A percentile compares a stretch with the other conserved stretches of the same genome.
These are phyloP conservation scores for Zaprionus ornatus DNA, from an alignment of 1,140 invertebrate species.

Conservation along the genomic window DNA sequence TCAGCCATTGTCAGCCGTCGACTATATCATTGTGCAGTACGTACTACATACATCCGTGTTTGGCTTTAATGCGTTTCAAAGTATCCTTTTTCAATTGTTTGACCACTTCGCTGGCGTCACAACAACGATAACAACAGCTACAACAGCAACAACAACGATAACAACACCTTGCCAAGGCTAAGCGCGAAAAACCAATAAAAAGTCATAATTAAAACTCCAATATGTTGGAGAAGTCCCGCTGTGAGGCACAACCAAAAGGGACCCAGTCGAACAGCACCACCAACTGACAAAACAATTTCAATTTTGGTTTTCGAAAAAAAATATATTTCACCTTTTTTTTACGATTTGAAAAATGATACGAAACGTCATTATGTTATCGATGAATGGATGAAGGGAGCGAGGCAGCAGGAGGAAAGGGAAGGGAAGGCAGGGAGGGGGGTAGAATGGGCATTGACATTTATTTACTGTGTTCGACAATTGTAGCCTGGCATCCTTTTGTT, in stretches of 20 bases:
- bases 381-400: constrained; percentile 10
- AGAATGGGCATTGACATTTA: constrained; percentile 74
- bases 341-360: constrained; percentile 81
- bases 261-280: constrained; percentile 44
- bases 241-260: constrained; percentile 45
- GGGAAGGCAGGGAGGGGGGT: background rate
- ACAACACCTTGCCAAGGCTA: constrained; percentile 51
- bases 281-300: constrained; percentile 81
- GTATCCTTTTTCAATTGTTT: constrained; percentile 77
- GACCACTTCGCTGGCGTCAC: constrained; percentile 47
- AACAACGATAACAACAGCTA: constrained; percentile 10
- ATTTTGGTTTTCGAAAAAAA: constrained; percentile 65
- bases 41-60: background rate
- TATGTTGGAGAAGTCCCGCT: constrained; percentile 74
- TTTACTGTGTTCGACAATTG: constrained; percentile 80
- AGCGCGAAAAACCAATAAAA: constrained; percentile 74
- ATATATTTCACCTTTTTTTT: constrained; percentile 45
- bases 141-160: constrained; percentile 15
- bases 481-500: constrained; percentile 59
- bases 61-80: constrained; percentile 35
- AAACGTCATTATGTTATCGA: constrained; percentile 81
- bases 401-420: background rate
- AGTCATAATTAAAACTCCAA: constrained; percentile 80
- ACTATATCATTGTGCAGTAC: constrained; percentile 25
- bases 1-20: constrained; percentile 12